Conservation (phyloP, 2,797 vertebrate species). For the Jordanella pulchra region DNA sequence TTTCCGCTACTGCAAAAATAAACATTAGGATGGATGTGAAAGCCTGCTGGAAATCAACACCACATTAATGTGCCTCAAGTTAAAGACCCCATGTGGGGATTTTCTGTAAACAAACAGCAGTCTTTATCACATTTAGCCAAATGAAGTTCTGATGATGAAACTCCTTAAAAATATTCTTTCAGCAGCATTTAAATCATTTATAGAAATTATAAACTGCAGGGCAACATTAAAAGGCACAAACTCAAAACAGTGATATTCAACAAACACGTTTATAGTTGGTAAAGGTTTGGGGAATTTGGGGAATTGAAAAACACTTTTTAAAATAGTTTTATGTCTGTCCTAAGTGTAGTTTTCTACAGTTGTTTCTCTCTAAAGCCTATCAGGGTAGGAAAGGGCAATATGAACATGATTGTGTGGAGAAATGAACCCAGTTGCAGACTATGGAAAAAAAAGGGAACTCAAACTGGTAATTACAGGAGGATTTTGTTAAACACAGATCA, state of each 20-base stretch:
- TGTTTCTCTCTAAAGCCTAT: too few relatives aligned
- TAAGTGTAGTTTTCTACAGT: too few relatives aligned
- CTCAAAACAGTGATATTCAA: neutral
- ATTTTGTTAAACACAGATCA: too few relatives aligned
- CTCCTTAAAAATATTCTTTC: neutral
- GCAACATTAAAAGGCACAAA: conserved; percentile 1
- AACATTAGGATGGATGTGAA: conserved; percentile 4
- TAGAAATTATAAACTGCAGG: neutral
- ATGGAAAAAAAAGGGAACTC: too few relatives aligned
- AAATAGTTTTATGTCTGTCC: too few relatives aligned
- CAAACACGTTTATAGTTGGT: neutral
- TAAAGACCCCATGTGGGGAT: conserved; percentile 11
- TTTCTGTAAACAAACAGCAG: conserved; percentile 7
- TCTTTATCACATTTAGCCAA: conserved; percentile 3
- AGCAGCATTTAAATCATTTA: neutral
- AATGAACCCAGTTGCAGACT: too few relatives aligned
- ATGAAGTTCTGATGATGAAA: conserved; percentile 1
- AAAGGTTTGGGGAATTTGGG: too few relatives aligned
- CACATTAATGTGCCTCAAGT: neutral
- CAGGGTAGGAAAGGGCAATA: neutral
- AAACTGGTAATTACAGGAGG: too few relatives aligned
- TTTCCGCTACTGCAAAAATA: neutral
- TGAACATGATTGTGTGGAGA: neutral
- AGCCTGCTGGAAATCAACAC: conserved; percentile 3
- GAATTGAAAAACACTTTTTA: too few relatives aligned